Conservation (phyloP, 2,113 vertebrate genomes). For the Mastomys natalensis region DNA sequence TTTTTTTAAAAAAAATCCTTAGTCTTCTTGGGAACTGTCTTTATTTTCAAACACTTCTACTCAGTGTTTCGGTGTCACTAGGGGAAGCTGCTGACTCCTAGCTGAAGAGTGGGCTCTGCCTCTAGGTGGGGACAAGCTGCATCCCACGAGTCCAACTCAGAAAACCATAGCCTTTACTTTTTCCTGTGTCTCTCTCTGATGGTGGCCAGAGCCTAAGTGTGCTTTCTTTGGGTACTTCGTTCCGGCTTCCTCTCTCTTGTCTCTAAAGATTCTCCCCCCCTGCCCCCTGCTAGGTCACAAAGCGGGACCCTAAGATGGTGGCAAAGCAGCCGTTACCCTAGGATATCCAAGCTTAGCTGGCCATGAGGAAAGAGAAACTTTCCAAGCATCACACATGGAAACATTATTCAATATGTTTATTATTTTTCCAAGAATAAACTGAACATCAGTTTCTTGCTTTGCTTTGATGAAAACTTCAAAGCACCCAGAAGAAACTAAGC, state of each 20-base stretch:
- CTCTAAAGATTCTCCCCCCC: neutral
- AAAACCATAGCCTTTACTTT: neutral
- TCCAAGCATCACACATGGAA: neutral
- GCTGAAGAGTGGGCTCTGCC: neutral
- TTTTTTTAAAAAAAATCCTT: neutral
- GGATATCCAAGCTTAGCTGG: neutral
- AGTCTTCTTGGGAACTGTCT: neutral
- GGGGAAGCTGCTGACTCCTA: no score
- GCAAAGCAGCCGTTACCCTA: neutral
- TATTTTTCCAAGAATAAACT: neutral
- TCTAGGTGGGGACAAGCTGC: neutral
- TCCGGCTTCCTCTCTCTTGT: neutral
- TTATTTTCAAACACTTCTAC: slow-evolving; percentile 17
- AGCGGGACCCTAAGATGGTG: neutral
- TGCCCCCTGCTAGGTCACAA: neutral
- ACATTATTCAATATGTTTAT: neutral
- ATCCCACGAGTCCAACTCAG: neutral
- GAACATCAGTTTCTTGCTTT: neutral
- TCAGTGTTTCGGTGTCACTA: neutral
- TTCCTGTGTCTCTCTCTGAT: neutral
- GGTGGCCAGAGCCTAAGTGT: neutral
- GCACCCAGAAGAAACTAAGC: neutral
- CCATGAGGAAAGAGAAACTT: neutral
- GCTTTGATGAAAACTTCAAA: neutral
- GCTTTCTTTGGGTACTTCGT: neutral